Percentiles rank a stretch among this genome's conserved stretches.
These are phyloP conservation scores for Stegostoma tigrinum DNA, from an alignment of 2,113 vertebrate species.

Conservation along the genomic window DNA sequence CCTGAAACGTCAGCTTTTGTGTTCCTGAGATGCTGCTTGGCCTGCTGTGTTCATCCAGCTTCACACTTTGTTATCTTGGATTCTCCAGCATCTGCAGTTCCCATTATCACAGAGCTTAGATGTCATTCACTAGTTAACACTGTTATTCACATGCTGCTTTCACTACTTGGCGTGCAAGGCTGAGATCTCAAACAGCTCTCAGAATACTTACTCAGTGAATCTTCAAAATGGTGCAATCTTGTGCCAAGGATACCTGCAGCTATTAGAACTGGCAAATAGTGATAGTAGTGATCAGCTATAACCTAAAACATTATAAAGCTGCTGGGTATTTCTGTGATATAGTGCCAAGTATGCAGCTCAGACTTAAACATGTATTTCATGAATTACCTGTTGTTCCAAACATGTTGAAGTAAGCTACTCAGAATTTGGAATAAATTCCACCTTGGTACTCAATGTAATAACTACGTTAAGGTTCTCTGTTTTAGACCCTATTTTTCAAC, in stretches of 20 bases:
- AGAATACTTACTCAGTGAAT: not conserved
- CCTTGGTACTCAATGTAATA: not conserved
- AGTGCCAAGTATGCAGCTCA: not conserved
- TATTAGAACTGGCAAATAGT: not conserved
- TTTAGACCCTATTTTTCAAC: not conserved
- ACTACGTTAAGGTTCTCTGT: not conserved
- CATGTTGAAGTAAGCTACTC: not conserved
- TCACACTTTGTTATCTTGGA: too few species aligned
- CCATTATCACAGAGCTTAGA: too few species aligned
- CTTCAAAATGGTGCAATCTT: not conserved
- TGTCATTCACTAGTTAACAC: too few species aligned
- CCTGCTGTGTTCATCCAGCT: too few species aligned
- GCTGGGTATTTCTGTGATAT: not conserved
- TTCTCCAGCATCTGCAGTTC: too few species aligned
- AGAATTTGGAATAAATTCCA: not conserved
- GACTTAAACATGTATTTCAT: not conserved
- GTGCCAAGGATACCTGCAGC: not conserved
- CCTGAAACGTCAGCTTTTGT: too few species aligned
- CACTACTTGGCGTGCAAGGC: too few species aligned
- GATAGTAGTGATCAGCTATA: not conserved
- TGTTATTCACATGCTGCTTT: too few species aligned
- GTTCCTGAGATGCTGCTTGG: too few species aligned
- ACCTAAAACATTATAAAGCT: not conserved
- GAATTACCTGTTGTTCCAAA: not conserved
- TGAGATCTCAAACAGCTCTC: too few species aligned